Conservation (phyloP, 2,888 invertebrate genomes). For the Dasysyrphus tricinctus region DNA sequence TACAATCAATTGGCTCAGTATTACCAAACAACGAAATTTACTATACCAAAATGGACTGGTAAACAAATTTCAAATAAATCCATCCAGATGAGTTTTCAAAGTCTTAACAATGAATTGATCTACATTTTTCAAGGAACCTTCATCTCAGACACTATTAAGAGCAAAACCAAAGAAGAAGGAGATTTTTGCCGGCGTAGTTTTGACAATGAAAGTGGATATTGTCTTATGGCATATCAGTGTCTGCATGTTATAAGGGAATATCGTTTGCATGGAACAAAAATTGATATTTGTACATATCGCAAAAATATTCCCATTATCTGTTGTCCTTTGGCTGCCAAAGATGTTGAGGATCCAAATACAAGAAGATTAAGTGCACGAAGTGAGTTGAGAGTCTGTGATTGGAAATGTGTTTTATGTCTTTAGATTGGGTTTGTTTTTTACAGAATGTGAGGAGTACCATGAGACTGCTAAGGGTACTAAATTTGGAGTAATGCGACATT, state of each 20-base stretch:
- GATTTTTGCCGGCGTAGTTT: conserved; percentile 81
- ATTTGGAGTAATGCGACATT: conserved; percentile 76
- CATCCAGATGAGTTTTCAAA: conserved; percentile 1
- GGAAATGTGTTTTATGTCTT: neutral
- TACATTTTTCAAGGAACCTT: conserved; percentile 17
- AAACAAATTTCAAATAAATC: conserved; percentile 19
- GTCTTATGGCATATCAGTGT: conserved; percentile 81
- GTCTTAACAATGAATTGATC: conserved; percentile 18
- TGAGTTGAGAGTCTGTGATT: conserved; percentile 65
- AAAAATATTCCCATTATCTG: conserved; percentile 82
- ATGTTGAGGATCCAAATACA: conserved; percentile 73
- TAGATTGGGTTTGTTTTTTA: neutral
- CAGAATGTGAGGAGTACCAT: conserved; percentile 85
- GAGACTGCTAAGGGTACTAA: conserved; percentile 79
- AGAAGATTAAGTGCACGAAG: conserved; percentile 81
- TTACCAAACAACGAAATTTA: conserved; percentile 76
- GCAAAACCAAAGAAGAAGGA: conserved; percentile 77
- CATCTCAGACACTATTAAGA: too few relatives aligned
- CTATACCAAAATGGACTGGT: conserved; percentile 64
- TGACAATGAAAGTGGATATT: conserved; percentile 82
- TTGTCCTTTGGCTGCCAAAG: conserved; percentile 81
- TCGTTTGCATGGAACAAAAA: conserved; percentile 79
- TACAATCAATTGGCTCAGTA: conserved; percentile 73
- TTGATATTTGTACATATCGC: conserved; percentile 79
- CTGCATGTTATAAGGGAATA: conserved; percentile 81